Evolutionary conservation across 1,140 invertebrate genomes (phyloP), one percentile per base, ranked within the genome.

Genomic region (Drosophila murphyi): DNA sequence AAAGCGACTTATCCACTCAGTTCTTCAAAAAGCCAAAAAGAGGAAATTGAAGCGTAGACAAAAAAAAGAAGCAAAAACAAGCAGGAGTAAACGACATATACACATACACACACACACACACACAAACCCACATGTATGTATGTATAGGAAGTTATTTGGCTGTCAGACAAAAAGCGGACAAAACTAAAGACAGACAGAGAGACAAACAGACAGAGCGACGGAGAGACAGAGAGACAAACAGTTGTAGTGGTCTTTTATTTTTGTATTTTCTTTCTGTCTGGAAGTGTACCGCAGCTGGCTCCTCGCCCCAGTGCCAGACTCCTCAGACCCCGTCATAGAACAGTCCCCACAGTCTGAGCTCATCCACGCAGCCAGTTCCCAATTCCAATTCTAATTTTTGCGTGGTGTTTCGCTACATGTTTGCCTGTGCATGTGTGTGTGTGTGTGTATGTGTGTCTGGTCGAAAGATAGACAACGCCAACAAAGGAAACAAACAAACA

Each of bases 11-110:
- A 41, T 41, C 39, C 8, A 10, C 39, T 41, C 8, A 10, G 39
- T 41, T 39, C 37, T 39, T 39, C 6, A 39, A 59, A 60, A 12
- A 52, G 50, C 32, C 8, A 39, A 7, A 52, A 54, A 59, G 28
- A 64, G 68, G 47, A 72, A 72, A 61, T 52, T 69, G 61, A 71
- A 73, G 61, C 65, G 77, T 73, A 85, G 81, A 81, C 81, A 85
- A 86, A 82, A 35, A 50, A 72, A 29, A 54, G 8, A 8, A 20
- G 20, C 20, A 20, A 20, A 20, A 20, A 2, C 20, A 20, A 1
- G 20, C 60, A 64, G 52, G 20, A 57, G 8, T 28, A 67, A 29
- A 28, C 41, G 37, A 39, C 37, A 39, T 39, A 39, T 8, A 2
- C 8, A 41, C 6, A 32, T 29, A 62, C 59, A 72, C 28, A 50